phyloP scores from a whole-genome alignment of 2,888 invertebrate genomes.

The Girardia tigrina region DNA sequence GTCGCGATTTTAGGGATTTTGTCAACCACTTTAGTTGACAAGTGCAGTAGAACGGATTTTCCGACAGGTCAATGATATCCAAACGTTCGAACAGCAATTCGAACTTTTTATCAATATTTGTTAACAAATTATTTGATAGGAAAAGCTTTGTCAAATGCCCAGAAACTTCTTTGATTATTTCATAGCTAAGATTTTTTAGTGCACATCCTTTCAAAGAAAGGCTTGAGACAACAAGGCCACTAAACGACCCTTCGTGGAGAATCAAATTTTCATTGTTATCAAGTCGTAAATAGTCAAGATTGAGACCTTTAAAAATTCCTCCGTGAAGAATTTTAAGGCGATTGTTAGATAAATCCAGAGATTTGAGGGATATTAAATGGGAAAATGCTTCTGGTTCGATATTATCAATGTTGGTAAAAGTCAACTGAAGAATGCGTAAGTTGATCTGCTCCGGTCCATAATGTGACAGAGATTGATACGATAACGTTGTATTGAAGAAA shows the following conservation, averaged over 20 bases:
- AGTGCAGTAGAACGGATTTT: neutral
- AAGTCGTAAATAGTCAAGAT: neutral
- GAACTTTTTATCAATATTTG: neutral
- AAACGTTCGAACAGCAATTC: neutral
- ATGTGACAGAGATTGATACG: neutral
- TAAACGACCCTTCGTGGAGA: neutral
- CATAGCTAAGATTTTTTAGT: neutral
- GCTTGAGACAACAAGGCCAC: neutral
- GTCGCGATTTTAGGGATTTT: neutral
- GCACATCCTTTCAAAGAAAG: neutral
- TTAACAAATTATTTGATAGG: neutral
- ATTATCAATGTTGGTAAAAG: neutral
- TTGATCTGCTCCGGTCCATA: neutral
- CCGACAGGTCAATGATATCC: neutral
- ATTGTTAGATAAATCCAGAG: neutral
- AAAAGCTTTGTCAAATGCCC: neutral
- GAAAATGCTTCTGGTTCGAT: neutral
- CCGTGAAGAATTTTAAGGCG: neutral
- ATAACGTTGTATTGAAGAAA: neutral
- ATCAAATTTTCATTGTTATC: neutral
- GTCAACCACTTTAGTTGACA: neutral
- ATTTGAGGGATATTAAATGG: neutral
- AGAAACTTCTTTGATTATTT: neutral
- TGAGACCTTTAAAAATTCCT: neutral
- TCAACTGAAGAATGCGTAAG: neutral